Evolutionary conservation across 53 echinoderm and acorn worm species (phyloP).

Genomic region (Stichopus horrens): DNA sequence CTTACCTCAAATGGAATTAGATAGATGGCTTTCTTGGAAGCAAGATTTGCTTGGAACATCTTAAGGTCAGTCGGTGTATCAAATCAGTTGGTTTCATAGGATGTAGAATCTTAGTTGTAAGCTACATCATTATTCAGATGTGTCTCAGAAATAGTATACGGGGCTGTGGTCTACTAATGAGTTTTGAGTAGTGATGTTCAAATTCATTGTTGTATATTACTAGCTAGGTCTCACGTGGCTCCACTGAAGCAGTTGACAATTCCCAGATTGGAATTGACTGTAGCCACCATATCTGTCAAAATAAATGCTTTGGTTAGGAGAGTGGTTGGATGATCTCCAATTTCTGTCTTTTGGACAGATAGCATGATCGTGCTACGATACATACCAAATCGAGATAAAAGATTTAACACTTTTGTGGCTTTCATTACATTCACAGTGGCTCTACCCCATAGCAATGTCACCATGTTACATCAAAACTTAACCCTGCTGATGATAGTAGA

Average conservation of each 20-base stretch:
- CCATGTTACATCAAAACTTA: constrained; percentile 29
- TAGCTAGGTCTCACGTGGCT: constrained; percentile 45
- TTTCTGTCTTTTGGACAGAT: constrained; percentile 54
- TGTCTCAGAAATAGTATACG: constrained; percentile 53
- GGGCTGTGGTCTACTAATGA: constrained; percentile 43
- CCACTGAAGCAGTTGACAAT: constrained; percentile 46
- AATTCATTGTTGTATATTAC: constrained; percentile 39
- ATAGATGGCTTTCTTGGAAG: constrained; percentile 36
- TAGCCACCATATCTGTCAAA: constrained; percentile 50
- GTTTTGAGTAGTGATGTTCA: constrained; percentile 20
- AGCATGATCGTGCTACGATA: constrained; percentile 57
- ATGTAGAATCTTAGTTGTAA: not conserved
- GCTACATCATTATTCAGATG: constrained; percentile 54
- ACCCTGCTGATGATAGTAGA: constrained; percentile 64
- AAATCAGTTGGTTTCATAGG: constrained; percentile 19
- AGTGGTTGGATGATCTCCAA: constrained; percentile 43
- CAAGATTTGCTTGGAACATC: constrained; percentile 12
- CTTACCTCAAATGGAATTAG: not conserved
- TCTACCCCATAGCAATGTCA: constrained; percentile 58
- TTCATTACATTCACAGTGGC: constrained; percentile 39
- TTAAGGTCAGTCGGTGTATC: constrained; percentile 33
- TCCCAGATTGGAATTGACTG: constrained; percentile 56
- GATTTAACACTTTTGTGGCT: constrained; percentile 71
- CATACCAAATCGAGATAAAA: constrained; percentile 46
- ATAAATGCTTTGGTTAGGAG: constrained; percentile 41